Conservation (phyloP, 2,113 vertebrate genomes). For the Chiloscyllium plagiosum region DNA sequence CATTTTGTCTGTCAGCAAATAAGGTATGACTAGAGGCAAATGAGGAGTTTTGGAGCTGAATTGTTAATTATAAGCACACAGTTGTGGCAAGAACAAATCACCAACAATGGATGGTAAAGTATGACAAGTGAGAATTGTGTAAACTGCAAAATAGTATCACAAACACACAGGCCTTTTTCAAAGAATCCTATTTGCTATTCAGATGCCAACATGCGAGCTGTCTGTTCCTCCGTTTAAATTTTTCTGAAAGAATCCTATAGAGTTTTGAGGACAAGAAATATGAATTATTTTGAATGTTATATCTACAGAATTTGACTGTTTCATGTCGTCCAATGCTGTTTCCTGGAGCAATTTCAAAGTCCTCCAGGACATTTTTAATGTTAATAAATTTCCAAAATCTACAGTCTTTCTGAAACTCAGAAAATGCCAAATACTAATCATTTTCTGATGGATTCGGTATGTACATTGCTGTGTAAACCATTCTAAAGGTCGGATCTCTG, state of each 20-base stretch:
- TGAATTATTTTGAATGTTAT: not conserved
- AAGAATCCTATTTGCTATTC: not conserved
- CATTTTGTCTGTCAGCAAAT: conserved; percentile 63
- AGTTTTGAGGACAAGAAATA: not conserved
- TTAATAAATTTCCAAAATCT: not conserved
- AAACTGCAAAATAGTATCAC: not conserved
- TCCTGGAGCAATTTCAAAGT: not conserved
- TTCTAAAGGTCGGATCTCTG: not conserved
- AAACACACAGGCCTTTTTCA: not conserved
- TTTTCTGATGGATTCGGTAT: not conserved
- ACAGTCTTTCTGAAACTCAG: not conserved
- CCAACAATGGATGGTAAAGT: conserved; percentile 33
- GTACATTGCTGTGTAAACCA: not conserved
- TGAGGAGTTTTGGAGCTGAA: conserved; percentile 61
- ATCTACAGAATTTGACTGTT: not conserved
- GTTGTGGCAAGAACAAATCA: conserved; percentile 46
- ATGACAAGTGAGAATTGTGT: not conserved
- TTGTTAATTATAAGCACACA: conserved; percentile 69
- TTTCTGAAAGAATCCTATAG: not conserved
- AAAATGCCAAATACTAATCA: not conserved
- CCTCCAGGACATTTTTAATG: not conserved
- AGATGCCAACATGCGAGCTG: not conserved
- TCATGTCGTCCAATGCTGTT: not conserved
- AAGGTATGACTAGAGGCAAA: conserved; percentile 59
- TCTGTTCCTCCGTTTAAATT: not conserved